phyloP scores from a whole-genome alignment of 2,888 invertebrate genomes.

The Xestia ashworthii region DNA sequence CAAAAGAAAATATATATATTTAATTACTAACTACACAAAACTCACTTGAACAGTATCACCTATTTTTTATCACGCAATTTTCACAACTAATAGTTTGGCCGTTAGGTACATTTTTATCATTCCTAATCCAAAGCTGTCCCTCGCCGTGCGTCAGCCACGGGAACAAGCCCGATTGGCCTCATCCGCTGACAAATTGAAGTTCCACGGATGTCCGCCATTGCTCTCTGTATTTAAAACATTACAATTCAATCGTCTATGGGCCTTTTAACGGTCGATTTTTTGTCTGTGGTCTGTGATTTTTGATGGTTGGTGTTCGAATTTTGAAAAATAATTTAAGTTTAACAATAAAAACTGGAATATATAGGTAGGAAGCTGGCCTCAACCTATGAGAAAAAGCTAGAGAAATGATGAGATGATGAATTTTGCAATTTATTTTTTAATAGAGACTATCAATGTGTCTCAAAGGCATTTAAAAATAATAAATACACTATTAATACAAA shows the following conservation, averaged over 20 bases:
- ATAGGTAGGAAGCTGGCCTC: no score
- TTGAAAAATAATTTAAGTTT: neutral
- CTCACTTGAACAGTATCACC: no score
- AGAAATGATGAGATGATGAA: no score
- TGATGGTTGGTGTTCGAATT: slow-evolving; percentile 10
- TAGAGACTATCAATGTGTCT: neutral
- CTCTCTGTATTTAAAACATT: slow-evolving; percentile 63
- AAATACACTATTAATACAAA: neutral
- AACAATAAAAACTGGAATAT: neutral
- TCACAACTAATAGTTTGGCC: neutral
- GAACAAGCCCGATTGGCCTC: slow-evolving; percentile 66
- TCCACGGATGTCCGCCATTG: slow-evolving; percentile 67
- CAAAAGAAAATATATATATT: no score
- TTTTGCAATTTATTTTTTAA: no score
- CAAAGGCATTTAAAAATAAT: neutral
- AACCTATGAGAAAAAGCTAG: no score
- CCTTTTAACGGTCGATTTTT: slow-evolving; percentile 15
- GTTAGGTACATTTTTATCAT: slow-evolving; percentile 57
- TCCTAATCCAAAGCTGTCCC: slow-evolving; percentile 56
- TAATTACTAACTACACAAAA: no score
- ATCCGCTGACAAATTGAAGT: slow-evolving; percentile 66
- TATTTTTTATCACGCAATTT: no score
- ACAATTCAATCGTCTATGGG: slow-evolving; percentile 51
- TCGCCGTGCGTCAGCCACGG: slow-evolving; percentile 63
- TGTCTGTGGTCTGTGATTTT: neutral